Conservation (phyloP, 2,888 invertebrate species). For the Lobophora halterata region DNA sequence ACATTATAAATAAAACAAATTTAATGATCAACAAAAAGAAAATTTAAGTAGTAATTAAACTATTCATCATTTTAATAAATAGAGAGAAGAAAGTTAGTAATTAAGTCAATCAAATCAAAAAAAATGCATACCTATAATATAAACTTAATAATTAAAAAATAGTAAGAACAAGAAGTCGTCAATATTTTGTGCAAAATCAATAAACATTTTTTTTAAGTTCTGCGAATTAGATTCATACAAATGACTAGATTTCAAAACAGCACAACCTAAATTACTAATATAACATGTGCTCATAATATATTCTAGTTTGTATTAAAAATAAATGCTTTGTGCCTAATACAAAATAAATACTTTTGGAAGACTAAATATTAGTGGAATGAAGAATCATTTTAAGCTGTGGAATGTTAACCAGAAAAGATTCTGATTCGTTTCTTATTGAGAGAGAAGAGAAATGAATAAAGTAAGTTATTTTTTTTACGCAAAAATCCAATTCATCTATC, state of each 20-base stretch:
- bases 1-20: conserved; percentile 27
- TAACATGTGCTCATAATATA: conserved; percentile 13
- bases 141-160: too few relatives aligned
- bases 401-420: conserved; percentile 28
- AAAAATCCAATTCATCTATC: too few relatives aligned
- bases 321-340: conserved; percentile 28
- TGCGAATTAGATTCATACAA: conserved; percentile 27
- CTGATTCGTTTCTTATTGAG: conserved; percentile 26
- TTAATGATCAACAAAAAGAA: conserved; percentile 25
- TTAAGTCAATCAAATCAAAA: too few relatives aligned
- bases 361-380: conserved; percentile 22
- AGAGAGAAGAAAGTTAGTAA: too few relatives aligned
- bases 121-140: not conserved
- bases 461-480: too few relatives aligned
- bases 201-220: too few relatives aligned
- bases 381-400: conserved; percentile 14
- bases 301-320: conserved; percentile 26
- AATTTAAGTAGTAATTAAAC: too few relatives aligned
- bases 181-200: too few relatives aligned
- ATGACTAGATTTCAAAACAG: conserved; percentile 33
- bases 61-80: too few relatives aligned
- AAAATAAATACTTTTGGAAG: conserved; percentile 31
- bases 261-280: conserved; percentile 29
- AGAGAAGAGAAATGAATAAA: too few relatives aligned
- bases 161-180: too few relatives aligned